A percentile compares a stretch with the other conserved stretches of the same genome.
Conservation (phyloP, 1,140 invertebrate species). For the Lasioglossum albipes region DNA sequence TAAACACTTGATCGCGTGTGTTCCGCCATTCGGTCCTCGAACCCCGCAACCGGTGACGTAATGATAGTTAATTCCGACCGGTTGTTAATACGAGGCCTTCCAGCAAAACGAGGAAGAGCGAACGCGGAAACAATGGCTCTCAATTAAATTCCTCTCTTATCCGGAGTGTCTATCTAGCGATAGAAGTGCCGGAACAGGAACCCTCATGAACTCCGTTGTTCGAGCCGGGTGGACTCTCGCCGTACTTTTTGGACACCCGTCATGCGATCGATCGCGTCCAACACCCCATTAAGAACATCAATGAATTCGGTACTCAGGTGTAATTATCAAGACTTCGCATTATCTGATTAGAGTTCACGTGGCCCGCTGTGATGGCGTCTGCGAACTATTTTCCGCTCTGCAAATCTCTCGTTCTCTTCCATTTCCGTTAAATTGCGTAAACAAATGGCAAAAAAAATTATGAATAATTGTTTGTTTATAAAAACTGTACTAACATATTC, state of each 20-base stretch:
- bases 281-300: neutral
- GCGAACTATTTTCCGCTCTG: no score
- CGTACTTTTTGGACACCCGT: constrained; percentile 7
- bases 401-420: no score
- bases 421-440: no score
- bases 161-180: constrained; percentile 41
- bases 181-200: constrained; percentile 37
- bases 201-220: neutral
- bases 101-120: constrained; percentile 44
- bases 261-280: constrained; percentile 13
- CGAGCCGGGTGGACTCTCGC: neutral
- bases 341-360: no score
- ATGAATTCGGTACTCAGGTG: neutral
- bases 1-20: neutral
- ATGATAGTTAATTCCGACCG: constrained; percentile 31
- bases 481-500: no score
- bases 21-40: neutral
- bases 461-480: no score
- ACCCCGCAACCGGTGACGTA: constrained; percentile 18
- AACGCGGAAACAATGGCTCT: constrained; percentile 44
- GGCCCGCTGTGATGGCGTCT: no score
- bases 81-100: constrained; percentile 41
- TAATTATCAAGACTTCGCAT: neutral
- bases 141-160: constrained; percentile 48
- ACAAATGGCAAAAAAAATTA: no score